Percentiles rank a stretch among this genome's conserved stretches.
phyloP scores from a whole-genome alignment of 2,888 invertebrate species.

The Lasioglossum calceatum region DNA sequence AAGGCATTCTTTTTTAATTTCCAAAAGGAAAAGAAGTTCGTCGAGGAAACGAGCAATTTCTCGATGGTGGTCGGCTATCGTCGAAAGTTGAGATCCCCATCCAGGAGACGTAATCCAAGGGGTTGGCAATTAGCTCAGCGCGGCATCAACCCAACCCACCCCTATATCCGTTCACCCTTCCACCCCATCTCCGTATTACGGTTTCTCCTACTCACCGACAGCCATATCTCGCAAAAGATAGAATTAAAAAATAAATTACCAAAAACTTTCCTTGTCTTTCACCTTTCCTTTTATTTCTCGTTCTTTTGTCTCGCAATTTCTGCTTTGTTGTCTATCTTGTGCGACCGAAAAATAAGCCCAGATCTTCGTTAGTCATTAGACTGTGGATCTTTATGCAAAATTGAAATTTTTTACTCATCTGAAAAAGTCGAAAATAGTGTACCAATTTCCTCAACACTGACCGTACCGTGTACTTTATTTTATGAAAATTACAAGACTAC shows the following conservation, averaged over 20 bases:
- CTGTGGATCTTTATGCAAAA: not conserved
- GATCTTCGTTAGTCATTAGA: not conserved
- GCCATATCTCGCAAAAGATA: constrained; percentile 72
- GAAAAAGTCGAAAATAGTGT: too few relatives aligned
- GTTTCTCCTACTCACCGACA: constrained; percentile 52
- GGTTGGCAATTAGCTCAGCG: constrained; percentile 80
- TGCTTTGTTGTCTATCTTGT: not conserved
- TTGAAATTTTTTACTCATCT: too few relatives aligned
- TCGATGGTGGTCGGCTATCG: constrained; percentile 65
- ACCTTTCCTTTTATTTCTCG: constrained; percentile 7
- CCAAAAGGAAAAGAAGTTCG: constrained; percentile 50
- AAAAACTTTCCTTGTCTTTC: constrained; percentile 58
- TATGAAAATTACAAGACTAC: too few relatives aligned
- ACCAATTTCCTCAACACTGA: too few relatives aligned
- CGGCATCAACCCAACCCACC: constrained; percentile 69
- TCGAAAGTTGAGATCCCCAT: constrained; percentile 73
- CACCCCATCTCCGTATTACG: constrained; percentile 37
- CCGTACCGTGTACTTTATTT: too few relatives aligned
- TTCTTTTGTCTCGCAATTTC: constrained; percentile 7
- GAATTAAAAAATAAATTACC: constrained; percentile 80
- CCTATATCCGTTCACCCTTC: constrained; percentile 64
- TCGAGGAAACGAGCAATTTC: constrained; percentile 58
- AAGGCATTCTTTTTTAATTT: constrained; percentile 58
- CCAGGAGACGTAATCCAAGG: constrained; percentile 83
- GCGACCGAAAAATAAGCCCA: not conserved